These are phyloP conservation scores for Epinotia ramella DNA, from an alignment of 2,888 invertebrate genomes.

Conservation along the genomic window DNA sequence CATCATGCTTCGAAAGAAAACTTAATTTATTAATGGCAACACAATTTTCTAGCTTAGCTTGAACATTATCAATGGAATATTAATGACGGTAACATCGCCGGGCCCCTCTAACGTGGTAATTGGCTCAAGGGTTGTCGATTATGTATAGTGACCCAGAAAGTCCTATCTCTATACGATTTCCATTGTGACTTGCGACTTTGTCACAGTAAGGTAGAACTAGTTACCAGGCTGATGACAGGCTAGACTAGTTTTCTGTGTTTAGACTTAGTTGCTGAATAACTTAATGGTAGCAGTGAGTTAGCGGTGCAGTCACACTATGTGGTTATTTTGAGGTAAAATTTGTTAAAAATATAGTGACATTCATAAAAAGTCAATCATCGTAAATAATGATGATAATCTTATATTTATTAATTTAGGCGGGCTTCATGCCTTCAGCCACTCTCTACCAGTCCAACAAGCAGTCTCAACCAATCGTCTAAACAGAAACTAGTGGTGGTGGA, in stretches of 20 bases:
- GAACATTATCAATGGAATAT: not conserved
- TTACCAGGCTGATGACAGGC: constrained; percentile 1
- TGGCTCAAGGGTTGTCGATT: not conserved
- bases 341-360: not conserved
- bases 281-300: not conserved
- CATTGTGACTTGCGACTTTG: not conserved
- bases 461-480: no score
- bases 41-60: not conserved
- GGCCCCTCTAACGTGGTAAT: not conserved
- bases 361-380: not conserved
- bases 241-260: not conserved
- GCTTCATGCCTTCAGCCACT: no score
- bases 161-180: not conserved
- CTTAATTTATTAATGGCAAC: no score
- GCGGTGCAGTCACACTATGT: not conserved
- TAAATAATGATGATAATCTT: no score
- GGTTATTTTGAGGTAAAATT: not conserved
- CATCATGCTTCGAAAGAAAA: no score
- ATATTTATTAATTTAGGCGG: no score
- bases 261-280: not conserved
- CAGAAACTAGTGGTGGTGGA: no score
- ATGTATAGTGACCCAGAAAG: not conserved
- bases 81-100: not conserved
- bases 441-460: no score
- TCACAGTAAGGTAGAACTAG: not conserved